phyloP scores from a whole-genome alignment of 2,888 invertebrate species.

The Anorthoa munda region DNA sequence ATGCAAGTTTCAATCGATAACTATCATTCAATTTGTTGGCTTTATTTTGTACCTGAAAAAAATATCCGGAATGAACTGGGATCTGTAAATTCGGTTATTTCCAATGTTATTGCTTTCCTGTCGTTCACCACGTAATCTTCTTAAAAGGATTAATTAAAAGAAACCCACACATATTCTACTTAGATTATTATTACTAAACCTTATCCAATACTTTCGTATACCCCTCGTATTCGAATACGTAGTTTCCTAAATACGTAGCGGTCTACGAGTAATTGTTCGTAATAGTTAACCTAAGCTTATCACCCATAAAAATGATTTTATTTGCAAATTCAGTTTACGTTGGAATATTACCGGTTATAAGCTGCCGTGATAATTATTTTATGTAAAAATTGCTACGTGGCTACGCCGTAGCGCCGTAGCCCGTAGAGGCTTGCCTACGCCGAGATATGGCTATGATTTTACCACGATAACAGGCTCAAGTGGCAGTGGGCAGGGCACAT shows the following conservation, averaged over 20 bases:
- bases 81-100: conserved; percentile 26
- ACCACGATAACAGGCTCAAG: conserved; percentile 8
- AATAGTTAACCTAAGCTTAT: conserved; percentile 24
- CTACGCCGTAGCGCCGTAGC: conserved; percentile 30
- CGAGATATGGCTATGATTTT: conserved; percentile 6
- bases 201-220: too few species aligned
- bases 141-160: conserved; percentile 27
- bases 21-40: conserved; percentile 45
- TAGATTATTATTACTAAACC: neutral
- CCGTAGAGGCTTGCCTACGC: neutral
- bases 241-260: too few species aligned
- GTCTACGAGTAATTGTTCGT: conserved; percentile 15
- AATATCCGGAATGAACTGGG: conserved; percentile 8
- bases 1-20: conserved; percentile 46
- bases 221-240: too few species aligned
- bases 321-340: conserved; percentile 34
- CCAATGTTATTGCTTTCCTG: conserved; percentile 14
- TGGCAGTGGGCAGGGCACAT: too few species aligned
- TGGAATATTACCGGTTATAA: conserved; percentile 2
- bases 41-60: conserved; percentile 27
- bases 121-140: conserved; percentile 17
- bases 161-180: conserved; percentile 6
- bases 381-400: conserved; percentile 14
- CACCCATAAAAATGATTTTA: conserved; percentile 39
- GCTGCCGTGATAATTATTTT: conserved; percentile 25